Conservation (phyloP, 2,113 vertebrate species). For the Melanerpes aurifrons region DNA sequence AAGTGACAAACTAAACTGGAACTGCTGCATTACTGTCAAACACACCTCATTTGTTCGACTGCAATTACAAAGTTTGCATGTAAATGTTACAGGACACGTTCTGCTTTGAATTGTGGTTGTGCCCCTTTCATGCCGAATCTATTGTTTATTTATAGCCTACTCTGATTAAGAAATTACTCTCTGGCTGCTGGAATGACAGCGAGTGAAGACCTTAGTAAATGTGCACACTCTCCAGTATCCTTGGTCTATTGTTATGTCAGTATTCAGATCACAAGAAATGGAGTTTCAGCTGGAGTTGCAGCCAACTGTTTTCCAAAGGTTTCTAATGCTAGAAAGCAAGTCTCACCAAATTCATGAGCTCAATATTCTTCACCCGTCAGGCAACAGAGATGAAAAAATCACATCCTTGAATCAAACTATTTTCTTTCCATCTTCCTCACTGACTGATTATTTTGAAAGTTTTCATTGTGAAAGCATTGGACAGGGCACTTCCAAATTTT, state of each 20-base stretch:
- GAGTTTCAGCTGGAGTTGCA: not conserved
- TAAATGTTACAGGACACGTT: not conserved
- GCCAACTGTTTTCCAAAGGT: not conserved
- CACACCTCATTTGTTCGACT: not conserved
- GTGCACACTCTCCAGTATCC: not conserved
- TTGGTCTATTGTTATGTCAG: constrained; percentile 6
- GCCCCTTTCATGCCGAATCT: not conserved
- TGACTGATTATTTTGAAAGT: not conserved
- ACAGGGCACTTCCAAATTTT: not conserved
- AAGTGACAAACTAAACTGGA: not conserved
- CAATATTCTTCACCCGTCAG: not conserved
- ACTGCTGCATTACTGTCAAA: not conserved
- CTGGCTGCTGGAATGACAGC: not conserved
- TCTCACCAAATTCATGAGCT: not conserved
- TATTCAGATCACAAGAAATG: not conserved
- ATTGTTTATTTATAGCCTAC: not conserved
- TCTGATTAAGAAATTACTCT: not conserved
- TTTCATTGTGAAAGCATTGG: not conserved
- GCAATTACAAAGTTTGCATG: not conserved
- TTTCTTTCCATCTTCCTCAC: not conserved
- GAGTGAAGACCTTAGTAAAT: not conserved
- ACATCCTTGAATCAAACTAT: not conserved
- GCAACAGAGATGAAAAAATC: not conserved
- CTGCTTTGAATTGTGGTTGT: not conserved
- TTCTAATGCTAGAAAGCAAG: constrained; percentile 8